phyloP scores from a whole-genome alignment of 2,888 invertebrate species.

The Dinocampus coccinellae region DNA sequence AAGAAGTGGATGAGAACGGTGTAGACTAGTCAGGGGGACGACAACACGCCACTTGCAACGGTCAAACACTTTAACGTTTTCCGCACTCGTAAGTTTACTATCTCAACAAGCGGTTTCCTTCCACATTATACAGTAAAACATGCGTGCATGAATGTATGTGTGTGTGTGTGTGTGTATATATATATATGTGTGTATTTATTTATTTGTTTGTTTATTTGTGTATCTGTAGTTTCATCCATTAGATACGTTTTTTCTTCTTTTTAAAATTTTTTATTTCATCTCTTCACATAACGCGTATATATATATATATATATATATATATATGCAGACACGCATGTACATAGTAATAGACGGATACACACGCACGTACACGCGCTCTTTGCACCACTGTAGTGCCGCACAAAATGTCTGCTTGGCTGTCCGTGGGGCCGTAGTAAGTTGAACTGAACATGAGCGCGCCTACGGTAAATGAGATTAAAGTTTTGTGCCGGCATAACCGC shows the following conservation, averaged over 20 bases:
- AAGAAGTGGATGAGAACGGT: not conserved
- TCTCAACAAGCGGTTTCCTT: not conserved
- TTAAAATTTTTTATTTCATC: no score
- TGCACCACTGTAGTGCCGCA: conserved; percentile 38
- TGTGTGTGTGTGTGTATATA: not conserved
- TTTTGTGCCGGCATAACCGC: conserved; percentile 43
- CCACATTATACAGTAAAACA: not conserved
- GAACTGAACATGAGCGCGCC: conserved; percentile 63
- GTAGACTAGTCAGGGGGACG: not conserved
- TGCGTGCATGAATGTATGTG: not conserved
- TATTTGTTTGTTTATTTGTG: no score
- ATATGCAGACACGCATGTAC: not conserved
- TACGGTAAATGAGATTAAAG: conserved; percentile 67
- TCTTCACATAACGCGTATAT: not conserved
- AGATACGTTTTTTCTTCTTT: not conserved
- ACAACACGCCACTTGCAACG: not conserved
- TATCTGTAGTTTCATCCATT: not conserved
- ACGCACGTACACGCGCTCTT: conserved; percentile 35
- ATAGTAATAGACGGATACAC: not conserved
- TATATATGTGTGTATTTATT: not conserved
- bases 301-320: not conserved
- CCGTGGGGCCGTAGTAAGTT: conserved; percentile 63
- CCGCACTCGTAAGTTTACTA: not conserved
- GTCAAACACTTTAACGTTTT: conserved; percentile 5
- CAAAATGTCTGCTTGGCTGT: conserved; percentile 50